Evolutionary conservation across 1,140 invertebrate genomes (phyloP), one percentile per base, ranked within the genome.

Genomic region (Acromyrmex charruanus): DNA sequence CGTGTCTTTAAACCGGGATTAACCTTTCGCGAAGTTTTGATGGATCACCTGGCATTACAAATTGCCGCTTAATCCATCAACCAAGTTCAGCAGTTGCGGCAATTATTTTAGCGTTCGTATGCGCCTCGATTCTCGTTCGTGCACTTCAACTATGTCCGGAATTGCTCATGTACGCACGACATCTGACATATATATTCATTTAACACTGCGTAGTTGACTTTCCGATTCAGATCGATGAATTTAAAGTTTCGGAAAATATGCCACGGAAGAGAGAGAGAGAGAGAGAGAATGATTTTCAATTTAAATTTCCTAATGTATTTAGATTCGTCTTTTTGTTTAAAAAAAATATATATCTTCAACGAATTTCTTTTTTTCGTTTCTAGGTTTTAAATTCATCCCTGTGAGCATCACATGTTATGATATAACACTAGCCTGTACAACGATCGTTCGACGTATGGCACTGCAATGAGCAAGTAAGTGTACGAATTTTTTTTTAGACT

Each of bases 41-140:
- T 84, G 80, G 80, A 84, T 84, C 80, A 84, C 69, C 69, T 84
- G 69, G 80, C 80, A 75, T 75, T 84, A 84, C 80, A 75, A 75
- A 84, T 84, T 84, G 69, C 80, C 80, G 80, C 80, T 84, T 84
- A 84, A 84, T 84, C 80, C 80, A 84, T 84, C 80, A 81, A 75
- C 39, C 80, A 61, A 84, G 80, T 82, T 82, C 68, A 82, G 53
- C 80, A 82, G 55, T 82, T 74, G 80, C 25, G 80, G 69, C 69
- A 74, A 75, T 84, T 74, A 74, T 75, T 84, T 75, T 75, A 74
- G 21, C 53, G 79, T 58, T 81, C 51, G 66, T 65, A 58, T 72
- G 10, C 51, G 3, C 21, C 51, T 44, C 79, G 28, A 12, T 65
- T 35, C 31, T 53, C 49, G 77, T n/a, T 39, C 49, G 49, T 44